phyloP scores from a whole-genome alignment of 2,888 invertebrate genomes.

The Nematopogon swammerdamellus region DNA sequence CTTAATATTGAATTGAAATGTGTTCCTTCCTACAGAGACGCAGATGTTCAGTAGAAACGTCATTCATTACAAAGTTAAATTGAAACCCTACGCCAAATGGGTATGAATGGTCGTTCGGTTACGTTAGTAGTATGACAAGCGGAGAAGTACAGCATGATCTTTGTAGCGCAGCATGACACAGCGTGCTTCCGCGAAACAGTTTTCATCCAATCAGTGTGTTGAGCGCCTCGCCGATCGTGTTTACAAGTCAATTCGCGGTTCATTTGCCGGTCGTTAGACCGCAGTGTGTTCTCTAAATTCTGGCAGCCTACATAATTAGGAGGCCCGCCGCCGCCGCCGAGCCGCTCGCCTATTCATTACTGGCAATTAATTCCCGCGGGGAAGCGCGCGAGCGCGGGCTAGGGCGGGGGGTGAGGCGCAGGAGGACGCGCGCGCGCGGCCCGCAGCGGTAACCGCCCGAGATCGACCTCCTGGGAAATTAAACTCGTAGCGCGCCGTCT shows the following conservation, averaged over 20 bases:
- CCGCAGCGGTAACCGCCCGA: constrained; percentile 20
- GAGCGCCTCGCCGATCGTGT: background rate
- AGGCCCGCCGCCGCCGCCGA: constrained; percentile 22
- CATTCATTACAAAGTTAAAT: too few relatives aligned
- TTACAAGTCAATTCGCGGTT: background rate
- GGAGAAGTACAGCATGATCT: too few relatives aligned
- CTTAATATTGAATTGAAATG: too few relatives aligned
- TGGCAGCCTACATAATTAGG: constrained; percentile 36
- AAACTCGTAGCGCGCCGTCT: constrained; percentile 53
- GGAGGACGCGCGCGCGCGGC: constrained; percentile 46
- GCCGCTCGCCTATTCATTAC: constrained; percentile 57
- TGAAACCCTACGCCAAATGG: too few relatives aligned
- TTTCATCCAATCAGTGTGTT: background rate
- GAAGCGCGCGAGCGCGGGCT: constrained; percentile 38
- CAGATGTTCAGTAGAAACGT: too few relatives aligned
- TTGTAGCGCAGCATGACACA: too few relatives aligned
- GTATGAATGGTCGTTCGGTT: too few relatives aligned
- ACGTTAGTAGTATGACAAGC: too few relatives aligned
- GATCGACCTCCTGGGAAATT: constrained; percentile 59
- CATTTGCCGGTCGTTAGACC: background rate
- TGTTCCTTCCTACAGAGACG: too few relatives aligned
- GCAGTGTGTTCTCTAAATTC: constrained; percentile 12
- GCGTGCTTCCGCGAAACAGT: background rate
- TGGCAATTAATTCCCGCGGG: constrained; percentile 57
- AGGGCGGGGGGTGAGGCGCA: constrained; percentile 47